phyloP scores from a whole-genome alignment of 2,888 invertebrate genomes.

The Neelides folsomi region DNA sequence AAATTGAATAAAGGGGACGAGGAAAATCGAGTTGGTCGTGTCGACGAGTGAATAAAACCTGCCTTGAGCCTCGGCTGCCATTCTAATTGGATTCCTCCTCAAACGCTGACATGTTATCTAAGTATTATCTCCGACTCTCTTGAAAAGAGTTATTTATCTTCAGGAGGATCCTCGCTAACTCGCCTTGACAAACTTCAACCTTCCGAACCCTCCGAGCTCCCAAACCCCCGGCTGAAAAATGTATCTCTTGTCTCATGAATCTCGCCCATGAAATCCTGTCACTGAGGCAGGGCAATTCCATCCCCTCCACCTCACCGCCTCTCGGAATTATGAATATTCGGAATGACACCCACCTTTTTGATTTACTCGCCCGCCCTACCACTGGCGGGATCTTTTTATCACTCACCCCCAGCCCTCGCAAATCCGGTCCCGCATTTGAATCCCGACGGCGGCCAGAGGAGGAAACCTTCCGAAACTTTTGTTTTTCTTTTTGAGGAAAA shows the following conservation, averaged over 20 bases:
- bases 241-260: constrained; percentile 15
- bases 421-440: too few species aligned
- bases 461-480: too few species aligned
- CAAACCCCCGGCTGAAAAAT: constrained; percentile 11
- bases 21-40: constrained; percentile 7
- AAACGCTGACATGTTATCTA: constrained; percentile 14
- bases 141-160: constrained; percentile 14
- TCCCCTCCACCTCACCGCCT: too few species aligned
- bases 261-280: constrained; percentile 13
- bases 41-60: constrained; percentile 7
- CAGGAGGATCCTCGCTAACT: constrained; percentile 2
- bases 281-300: constrained; percentile 3
- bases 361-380: too few species aligned
- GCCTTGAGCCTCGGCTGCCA: constrained; percentile 2
- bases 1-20: constrained; percentile 12
- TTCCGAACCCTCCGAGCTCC: too few species aligned
- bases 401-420: too few species aligned
- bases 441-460: too few species aligned
- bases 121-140: constrained; percentile 7
- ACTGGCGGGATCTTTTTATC: too few species aligned
- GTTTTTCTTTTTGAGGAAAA: too few species aligned
- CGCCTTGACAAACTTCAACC: too few species aligned
- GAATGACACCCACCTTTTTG: too few species aligned
- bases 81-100: constrained; percentile 14
- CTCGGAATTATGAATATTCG: too few species aligned